Percentiles rank a stretch among this genome's conserved stretches.
These are phyloP conservation scores for Salmo trutta DNA, from an alignment of 2,797 vertebrate species.

Conservation along the genomic window DNA sequence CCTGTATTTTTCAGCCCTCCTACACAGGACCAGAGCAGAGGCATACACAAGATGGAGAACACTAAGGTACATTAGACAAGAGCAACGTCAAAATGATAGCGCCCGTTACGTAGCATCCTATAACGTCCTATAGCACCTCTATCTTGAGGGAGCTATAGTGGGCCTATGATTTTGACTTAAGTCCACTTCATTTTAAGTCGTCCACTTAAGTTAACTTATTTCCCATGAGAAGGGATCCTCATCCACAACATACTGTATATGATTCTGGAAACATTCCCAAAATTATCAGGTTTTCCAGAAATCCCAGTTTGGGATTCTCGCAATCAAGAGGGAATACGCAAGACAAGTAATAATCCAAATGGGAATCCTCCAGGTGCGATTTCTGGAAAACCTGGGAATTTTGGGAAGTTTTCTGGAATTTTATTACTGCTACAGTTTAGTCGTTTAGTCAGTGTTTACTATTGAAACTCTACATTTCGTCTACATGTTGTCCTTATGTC, in stretches of 20 bases:
- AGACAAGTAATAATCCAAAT: too few relatives aligned
- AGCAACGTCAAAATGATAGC: slow-evolving; percentile 60
- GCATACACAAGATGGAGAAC: slow-evolving; percentile 70
- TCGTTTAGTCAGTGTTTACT: slow-evolving; percentile 46
- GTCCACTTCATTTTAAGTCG: slow-evolving; percentile 57
- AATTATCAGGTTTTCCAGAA: too few relatives aligned
- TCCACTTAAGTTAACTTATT: slow-evolving; percentile 38
- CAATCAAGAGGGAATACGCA: too few relatives aligned
- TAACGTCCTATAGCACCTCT: slow-evolving; percentile 57
- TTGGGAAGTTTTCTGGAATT: not conserved
- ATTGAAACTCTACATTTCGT: slow-evolving; percentile 41
- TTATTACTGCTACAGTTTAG: not conserved
- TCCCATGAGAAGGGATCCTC: slow-evolving; percentile 36
- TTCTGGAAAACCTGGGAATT: too few relatives aligned
- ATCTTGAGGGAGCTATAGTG: slow-evolving; percentile 46
- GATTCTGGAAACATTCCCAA: too few relatives aligned
- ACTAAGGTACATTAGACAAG: slow-evolving; percentile 66
- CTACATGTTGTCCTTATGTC: slow-evolving; percentile 26
- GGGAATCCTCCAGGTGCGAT: too few relatives aligned
- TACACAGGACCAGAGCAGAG: slow-evolving; percentile 70
- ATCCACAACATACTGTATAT: slow-evolving; percentile 37
- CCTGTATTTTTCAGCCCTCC: slow-evolving; percentile 78
- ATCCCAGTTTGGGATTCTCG: too few relatives aligned
- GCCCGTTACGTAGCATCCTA: slow-evolving; percentile 57
- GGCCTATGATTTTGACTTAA: slow-evolving; percentile 67